phyloP scores from a whole-genome alignment of 2,797 vertebrate genomes.

The Squalus acanthias region DNA sequence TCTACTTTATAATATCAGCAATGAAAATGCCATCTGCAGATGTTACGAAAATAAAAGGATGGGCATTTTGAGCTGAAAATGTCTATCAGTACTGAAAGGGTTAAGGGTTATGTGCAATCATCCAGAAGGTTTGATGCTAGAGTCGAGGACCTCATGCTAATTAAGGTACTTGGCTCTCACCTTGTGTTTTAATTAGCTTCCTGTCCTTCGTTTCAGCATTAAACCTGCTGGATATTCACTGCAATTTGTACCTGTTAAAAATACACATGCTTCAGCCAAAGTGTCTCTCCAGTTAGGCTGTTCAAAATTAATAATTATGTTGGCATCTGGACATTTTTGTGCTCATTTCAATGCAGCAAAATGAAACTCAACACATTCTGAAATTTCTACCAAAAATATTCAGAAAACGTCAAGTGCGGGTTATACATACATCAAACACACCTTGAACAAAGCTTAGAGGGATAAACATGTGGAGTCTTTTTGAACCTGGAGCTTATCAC shows the following conservation, averaged over 20 bases:
- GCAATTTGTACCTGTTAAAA: conserved; percentile 36
- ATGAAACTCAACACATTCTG: background rate
- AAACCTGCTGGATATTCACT: conserved; percentile 27
- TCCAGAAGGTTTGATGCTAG: background rate
- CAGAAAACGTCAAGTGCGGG: background rate
- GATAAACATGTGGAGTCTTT: background rate
- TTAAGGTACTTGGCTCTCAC: conserved; percentile 15
- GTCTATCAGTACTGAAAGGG: background rate
- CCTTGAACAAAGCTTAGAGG: background rate
- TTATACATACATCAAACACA: background rate
- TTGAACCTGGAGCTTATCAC: background rate
- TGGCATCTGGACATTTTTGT: background rate
- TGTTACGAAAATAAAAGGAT: background rate
- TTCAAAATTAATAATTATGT: conserved; percentile 35
- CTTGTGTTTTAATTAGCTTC: conserved; percentile 37
- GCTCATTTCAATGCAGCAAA: conserved; percentile 1
- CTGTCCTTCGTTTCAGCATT: conserved; percentile 30
- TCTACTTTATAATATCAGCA: background rate
- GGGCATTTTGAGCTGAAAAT: background rate
- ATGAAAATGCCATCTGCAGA: background rate
- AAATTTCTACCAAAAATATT: background rate
- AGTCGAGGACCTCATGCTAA: conserved; percentile 18
- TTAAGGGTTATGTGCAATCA: background rate
- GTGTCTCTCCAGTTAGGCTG: background rate
- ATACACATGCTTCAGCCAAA: conserved; percentile 6